phyloP scores from a whole-genome alignment of 2,797 vertebrate genomes.

The Muscicapa comitata region DNA sequence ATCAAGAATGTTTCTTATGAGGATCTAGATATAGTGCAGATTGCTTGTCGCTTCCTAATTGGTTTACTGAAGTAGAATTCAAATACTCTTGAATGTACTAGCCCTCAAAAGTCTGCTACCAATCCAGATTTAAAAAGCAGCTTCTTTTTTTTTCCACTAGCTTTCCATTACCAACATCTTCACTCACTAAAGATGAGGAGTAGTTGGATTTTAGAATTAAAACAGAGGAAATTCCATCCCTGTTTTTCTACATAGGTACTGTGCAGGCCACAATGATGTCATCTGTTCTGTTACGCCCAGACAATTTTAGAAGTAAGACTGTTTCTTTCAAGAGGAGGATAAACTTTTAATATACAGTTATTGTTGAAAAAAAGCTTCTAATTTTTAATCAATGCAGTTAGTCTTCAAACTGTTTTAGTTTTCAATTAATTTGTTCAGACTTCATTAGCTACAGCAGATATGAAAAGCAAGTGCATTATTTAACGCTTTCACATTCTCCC shows the following conservation, averaged over 20 bases:
- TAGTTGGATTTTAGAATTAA: neutral
- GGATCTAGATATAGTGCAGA: neutral
- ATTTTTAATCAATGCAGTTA: neutral
- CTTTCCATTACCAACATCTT: neutral
- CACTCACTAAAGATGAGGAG: neutral
- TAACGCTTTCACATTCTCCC: neutral
- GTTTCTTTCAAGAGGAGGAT: neutral
- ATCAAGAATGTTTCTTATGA: neutral
- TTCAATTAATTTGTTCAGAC: constrained; percentile 32
- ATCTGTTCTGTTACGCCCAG: neutral
- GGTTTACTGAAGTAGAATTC: neutral
- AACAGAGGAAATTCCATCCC: neutral
- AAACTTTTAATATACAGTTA: neutral
- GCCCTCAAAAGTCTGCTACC: neutral
- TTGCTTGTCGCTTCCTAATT: neutral
- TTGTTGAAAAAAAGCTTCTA: neutral
- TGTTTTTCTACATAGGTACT: neutral
- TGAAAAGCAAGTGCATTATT: neutral
- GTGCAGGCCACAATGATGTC: neutral
- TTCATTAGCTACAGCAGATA: constrained; percentile 2
- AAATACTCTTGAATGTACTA: neutral
- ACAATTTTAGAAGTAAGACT: neutral
- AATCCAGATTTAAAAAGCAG: neutral
- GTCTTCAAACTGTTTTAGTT: neutral
- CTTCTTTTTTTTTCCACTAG: neutral